Base-by-base conservation (phyloP, 2,113 vertebrate genomes). In the Dipodomys stephensi region DNA sequence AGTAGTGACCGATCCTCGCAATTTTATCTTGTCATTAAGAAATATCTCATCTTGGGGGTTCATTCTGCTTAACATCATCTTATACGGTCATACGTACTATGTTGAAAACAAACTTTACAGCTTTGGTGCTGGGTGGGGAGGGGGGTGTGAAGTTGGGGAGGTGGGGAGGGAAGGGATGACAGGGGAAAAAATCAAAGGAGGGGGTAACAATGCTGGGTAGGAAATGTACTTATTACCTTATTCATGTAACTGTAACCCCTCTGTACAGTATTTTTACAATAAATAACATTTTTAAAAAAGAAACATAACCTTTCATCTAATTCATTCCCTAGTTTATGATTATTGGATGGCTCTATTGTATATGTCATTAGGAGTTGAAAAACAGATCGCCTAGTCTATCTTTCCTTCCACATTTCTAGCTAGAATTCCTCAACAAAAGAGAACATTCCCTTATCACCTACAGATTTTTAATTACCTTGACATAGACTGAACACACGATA, bases 301-400 rank as follows among this genome's bases (percentile, higher is more conserved):
- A 39, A 49, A 12, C 12, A 78, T 65, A 82, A 82, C 18, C 25
- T 82, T 77, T 82, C 25, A 49, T 46, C 57, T 39, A 73, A 35
- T n/a, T 23, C 6, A 93, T 81, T 93, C 20, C 84, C 84, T 90
- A 84, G 78, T 68, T 85, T 71, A 78, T 85, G 18, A 79, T 85
- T 16, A 65, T 88, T 74, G 60, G 35, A 35, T 82, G 4, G 73
- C 65, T 81, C 44, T n/a, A 69, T 85, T 94, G 78, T 64, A 94
- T 83, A 92, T 82, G 73, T 84, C 13, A 39, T 35, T 79, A 65
- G 81, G 57, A 82, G 22, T 39, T 82, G 1, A 5, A 77, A 83
- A 68, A 68, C 20, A 85, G 30, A 95, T 77, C 90, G 83, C 0
- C 3, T 87, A 18, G 73, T 92, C 10, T 64, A 60, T 69, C 8